Base-by-base conservation (phyloP, 2,113 vertebrate genomes). In the Zeus faber region DNA sequence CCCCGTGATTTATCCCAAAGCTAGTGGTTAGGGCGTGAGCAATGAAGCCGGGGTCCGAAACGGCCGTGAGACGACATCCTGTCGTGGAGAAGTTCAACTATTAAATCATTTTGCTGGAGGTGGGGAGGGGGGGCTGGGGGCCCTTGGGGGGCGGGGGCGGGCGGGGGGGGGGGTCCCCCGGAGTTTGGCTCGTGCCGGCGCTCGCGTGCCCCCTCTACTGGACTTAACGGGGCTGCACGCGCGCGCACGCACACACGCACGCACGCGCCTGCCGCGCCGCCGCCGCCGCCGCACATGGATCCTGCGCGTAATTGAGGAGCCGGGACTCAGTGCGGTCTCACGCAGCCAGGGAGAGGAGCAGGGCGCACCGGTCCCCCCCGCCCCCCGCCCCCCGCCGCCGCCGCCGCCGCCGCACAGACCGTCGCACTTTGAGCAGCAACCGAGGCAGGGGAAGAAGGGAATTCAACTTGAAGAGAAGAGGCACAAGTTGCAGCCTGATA, bases 221-320 rank as follows among this genome's bases (percentile, higher is more conserved):
- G 80, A 24, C 73, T 66, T 45, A 45, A 18, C 3, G 60, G 59
- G 76, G 47, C 25, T n/a, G 45, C 29, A 50, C 33, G 49, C 24
- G 21, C 14, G 14, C 47, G 20, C 45, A 22, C 45, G 21, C 43
- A 46, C 53, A 46, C 54, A 2, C 44, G 6, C 76, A 77, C 54
- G n/a, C n/a, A 57, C 67, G 66, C 56, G 5, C 61, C 64, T 58
- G 11, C n/a, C 61, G 58, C 79, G 72, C 72, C n/a, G n/a, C n/a
- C n/a, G n/a, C n/a, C n/a, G n/a, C n/a, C n/a, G n/a, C n/a, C n/a
- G n/a, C n/a, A n/a, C n/a, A n/a, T 79, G 76, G 62, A 80, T 84
- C 76, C 78, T 61, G n/a, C 59, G 69, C 81, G 76, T 72, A 81
- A 79, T 77, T 75, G 81, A 80, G 85, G 79, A 84, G 72, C 61